Evolutionary conservation across 2,113 vertebrate genomes (phyloP).

Genomic region (Todiramphus saurophagus): DNA sequence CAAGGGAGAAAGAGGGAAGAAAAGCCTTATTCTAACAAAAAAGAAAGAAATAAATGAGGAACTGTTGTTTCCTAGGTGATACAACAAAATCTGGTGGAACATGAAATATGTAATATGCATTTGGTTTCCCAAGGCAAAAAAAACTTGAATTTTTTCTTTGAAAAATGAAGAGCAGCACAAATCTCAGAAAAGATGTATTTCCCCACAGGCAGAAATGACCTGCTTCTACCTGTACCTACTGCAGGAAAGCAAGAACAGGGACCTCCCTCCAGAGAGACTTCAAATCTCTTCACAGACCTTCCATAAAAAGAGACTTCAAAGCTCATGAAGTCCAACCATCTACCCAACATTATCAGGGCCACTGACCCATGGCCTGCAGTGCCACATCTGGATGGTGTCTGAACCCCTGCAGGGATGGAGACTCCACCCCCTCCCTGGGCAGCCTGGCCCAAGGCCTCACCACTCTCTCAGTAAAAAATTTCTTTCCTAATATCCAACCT

Average conservation of each 20-base stretch:
- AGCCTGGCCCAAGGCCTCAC: no score
- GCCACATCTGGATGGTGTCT: no score
- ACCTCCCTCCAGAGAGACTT: neutral
- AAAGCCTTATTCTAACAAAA: neutral
- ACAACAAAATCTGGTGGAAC: neutral
- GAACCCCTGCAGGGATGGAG: no score
- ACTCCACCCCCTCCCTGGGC: no score
- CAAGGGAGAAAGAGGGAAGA: neutral
- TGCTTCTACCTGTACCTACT: neutral
- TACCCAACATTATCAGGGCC: no score
- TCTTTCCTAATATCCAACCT: no score
- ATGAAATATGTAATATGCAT: slow-evolving; percentile 40
- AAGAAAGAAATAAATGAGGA: neutral
- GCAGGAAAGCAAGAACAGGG: neutral
- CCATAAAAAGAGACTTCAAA: neutral
- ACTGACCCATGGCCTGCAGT: no score
- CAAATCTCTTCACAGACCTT: neutral
- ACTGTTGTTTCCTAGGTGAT: slow-evolving; percentile 38
- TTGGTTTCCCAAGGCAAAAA: slow-evolving; percentile 36
- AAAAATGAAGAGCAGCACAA: neutral
- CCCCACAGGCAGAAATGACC: neutral
- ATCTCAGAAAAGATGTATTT: neutral
- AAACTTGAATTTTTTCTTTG: neutral
- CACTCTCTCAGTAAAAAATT: no score
- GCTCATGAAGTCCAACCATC: no score